These are phyloP conservation scores for Limenitis camilla DNA, from an alignment of 2,888 invertebrate genomes.

Conservation along the genomic window DNA sequence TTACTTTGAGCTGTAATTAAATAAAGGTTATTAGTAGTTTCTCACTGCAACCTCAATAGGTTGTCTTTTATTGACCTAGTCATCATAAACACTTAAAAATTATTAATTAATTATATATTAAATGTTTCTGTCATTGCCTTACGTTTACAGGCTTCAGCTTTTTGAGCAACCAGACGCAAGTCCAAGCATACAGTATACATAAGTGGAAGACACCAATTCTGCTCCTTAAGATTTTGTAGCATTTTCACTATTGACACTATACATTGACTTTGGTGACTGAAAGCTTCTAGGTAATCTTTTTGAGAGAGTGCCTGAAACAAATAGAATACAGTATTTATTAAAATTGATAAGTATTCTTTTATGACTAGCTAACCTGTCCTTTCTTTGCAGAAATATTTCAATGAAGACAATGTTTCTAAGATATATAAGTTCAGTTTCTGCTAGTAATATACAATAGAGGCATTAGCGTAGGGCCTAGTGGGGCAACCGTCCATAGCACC, in stretches of 20 bases:
- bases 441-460: no score
- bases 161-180: conserved; percentile 86
- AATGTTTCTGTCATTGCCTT: background rate
- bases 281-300: conserved; percentile 79
- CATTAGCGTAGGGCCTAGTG: no score
- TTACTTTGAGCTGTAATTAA: conserved; percentile 56
- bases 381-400: background rate
- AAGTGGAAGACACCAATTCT: conserved; percentile 97
- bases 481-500: no score
- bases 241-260: conserved; percentile 87
- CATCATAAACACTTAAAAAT: no score
- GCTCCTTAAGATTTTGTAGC: conserved; percentile 91
- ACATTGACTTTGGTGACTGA: conserved; percentile 83
- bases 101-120: background rate
- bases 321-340: background rate
- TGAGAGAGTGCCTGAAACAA: conserved; percentile 53
- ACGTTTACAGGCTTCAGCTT: conserved; percentile 75
- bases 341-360: background rate
- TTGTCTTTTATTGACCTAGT: background rate
- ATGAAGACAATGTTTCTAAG: background rate
- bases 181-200: conserved; percentile 94
- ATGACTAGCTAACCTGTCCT: no score
- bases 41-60: no score
- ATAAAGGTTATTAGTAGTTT: background rate
- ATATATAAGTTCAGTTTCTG: no score